Base-by-base conservation (phyloP, 2,113 vertebrate genomes). In the Nerophis ophidion region DNA sequence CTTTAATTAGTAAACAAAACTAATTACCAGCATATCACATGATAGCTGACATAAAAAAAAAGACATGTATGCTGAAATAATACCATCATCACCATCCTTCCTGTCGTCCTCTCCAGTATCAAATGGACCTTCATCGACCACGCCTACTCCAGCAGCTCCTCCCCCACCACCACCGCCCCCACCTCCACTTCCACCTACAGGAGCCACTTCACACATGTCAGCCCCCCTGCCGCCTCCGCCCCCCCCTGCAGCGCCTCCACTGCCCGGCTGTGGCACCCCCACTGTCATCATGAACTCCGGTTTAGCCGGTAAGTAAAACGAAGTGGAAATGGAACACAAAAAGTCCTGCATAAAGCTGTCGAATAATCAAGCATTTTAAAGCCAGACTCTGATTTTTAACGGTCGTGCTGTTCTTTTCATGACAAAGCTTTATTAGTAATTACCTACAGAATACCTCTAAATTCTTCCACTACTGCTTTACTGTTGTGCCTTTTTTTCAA, bases 251-350 rank as follows among this genome's bases (percentile, higher is more conserved):
- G 86, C 91, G 0, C 96, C 95, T 0, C 96, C 96, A 0, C 90
- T 97, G 68, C 95, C 95, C 0, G 95, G 94, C 50, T 80, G 83
- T 3, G 87, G 93, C 44, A 92, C 92, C 0, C 94, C 95, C 19
- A 95, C 95, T 2, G 92, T 98, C 72, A 93, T 97, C 62, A 89
- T 98, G 81, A 98, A 93, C 48, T 92, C 93, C 0, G 95, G 96
- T 34, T 87, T 98, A 54, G 93, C 95, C 66, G 96, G 95, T 98
- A 87, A 89, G 82, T 11, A 61, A 51, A 11, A 34, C 7, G 0
- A 17, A 50, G 1, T 33, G 8, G 17, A 8, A 42, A 40, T 33
- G 7, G 55, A 8, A 5, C 7, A 19, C 12, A 38, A 45, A 34
- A 7, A 6, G 6, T 52, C 26, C 8, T 44, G 38, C 8, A 9